phyloP scores from a whole-genome alignment of 2,797 vertebrate genomes.

The Triplophysa bombifrons region DNA sequence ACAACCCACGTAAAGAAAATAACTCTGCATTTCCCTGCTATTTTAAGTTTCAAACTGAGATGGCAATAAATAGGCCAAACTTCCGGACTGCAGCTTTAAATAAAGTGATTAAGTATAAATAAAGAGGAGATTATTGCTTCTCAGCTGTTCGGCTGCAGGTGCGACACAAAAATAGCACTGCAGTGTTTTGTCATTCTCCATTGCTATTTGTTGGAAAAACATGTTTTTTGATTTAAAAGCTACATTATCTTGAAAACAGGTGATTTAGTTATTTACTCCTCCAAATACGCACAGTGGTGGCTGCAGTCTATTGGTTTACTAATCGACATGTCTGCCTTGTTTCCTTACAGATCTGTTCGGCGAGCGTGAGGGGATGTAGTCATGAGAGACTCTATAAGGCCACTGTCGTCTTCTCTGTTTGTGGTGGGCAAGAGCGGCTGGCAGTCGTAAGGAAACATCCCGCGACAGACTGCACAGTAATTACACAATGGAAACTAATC shows the following conservation, averaged over 20 bases:
- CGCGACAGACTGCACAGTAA: constrained; percentile 78
- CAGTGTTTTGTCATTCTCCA: not conserved
- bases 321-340: not conserved
- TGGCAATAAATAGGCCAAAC: too few species aligned
- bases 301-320: not conserved
- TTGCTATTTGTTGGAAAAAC: not conserved
- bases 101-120: not conserved
- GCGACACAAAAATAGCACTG: not conserved
- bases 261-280: not conserved
- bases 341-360: not conserved
- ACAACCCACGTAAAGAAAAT: too few species aligned
- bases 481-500: constrained; percentile 83
- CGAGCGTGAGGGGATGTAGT: constrained; percentile 30
- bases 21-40: too few species aligned
- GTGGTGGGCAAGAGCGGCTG: constrained; percentile 64
- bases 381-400: constrained; percentile 69
- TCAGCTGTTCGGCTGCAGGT: not conserved
- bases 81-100: not conserved
- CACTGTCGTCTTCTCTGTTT: constrained; percentile 59
- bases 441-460: constrained; percentile 70
- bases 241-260: not conserved
- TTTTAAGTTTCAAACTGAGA: too few species aligned
- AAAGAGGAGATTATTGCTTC: not conserved
- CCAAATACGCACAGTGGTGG: not conserved
- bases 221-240: not conserved